phyloP scores from a whole-genome alignment of 2,888 invertebrate genomes.

The Nipponacmea schrenckii region DNA sequence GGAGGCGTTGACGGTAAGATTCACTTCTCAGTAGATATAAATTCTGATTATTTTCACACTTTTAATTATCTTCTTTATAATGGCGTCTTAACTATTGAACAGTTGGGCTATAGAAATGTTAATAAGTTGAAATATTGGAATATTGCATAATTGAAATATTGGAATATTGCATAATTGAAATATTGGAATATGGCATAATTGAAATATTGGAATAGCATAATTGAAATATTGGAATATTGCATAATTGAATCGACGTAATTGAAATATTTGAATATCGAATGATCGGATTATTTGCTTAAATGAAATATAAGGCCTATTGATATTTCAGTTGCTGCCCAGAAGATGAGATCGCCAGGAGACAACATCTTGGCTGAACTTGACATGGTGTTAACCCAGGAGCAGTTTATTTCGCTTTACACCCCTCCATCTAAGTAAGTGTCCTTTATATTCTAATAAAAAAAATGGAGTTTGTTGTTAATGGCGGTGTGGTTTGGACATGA shows the following conservation, averaged over 20 bases:
- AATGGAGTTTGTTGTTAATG: too few species aligned
- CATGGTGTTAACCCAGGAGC: conserved; percentile 53
- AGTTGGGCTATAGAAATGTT: too few species aligned
- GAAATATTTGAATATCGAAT: neutral
- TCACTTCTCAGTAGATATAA: neutral
- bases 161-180: too few species aligned
- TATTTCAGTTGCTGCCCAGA: conserved; percentile 45
- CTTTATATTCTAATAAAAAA: too few species aligned
- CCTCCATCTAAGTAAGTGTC: conserved; percentile 27
- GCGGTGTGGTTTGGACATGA: too few species aligned
- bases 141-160: too few species aligned
- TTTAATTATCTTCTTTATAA: neutral
- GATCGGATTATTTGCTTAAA: too few species aligned
- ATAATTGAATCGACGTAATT: neutral
- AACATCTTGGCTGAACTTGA: conserved; percentile 59
- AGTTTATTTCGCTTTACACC: conserved; percentile 49
- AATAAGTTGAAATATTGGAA: too few species aligned
- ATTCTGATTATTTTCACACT: neutral
- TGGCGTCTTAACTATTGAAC: neutral
- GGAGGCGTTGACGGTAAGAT: conserved; percentile 53
- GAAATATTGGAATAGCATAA: neutral
- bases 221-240: neutral
- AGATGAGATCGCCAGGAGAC: conserved; percentile 42
- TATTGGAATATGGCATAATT: too few species aligned
- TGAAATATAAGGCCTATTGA: neutral